Evolutionary conservation across 2,888 invertebrate genomes (phyloP).

Genomic region (Encarsia formosa): DNA sequence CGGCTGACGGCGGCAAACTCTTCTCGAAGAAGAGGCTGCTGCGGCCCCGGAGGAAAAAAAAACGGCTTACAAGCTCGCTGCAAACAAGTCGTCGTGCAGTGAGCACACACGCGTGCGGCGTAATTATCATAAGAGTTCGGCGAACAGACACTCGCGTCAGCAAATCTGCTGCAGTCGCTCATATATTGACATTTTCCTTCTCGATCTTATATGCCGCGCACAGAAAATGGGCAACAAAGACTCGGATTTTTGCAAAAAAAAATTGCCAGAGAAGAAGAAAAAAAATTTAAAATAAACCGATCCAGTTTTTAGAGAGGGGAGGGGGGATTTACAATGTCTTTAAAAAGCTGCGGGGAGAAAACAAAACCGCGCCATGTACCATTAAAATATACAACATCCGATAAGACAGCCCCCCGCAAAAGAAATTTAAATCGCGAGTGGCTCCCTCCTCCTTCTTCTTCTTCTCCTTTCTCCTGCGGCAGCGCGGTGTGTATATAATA

Average conservation of each 20-base stretch:
- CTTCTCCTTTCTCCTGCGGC: neutral
- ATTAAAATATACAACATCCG: too few species aligned
- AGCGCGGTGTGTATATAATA: neutral
- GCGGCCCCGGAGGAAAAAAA: neutral
- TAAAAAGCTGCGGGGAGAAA: too few species aligned
- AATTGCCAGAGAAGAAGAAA: neutral
- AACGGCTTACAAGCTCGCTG: neutral
- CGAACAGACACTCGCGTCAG: conserved; percentile 6
- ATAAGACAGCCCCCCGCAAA: too few species aligned
- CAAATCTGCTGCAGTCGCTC: neutral
- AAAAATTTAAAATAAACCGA: neutral
- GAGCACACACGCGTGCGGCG: neutral
- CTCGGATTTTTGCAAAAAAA: neutral
- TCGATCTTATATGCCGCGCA: neutral
- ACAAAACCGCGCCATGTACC: too few species aligned
- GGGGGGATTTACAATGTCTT: neutral
- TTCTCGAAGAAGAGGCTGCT: neutral
- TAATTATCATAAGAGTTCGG: conserved; percentile 23
- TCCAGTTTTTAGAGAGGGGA: neutral
- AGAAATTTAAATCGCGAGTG: too few species aligned
- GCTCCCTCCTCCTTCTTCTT: neutral
- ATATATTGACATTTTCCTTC: conserved; percentile 16
- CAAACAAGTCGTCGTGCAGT: conserved; percentile 1
- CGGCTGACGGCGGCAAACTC: neutral
- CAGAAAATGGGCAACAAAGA: neutral